Conservation (phyloP, 2,113 vertebrate species). For the Sphaerodactylus townsendi region DNA sequence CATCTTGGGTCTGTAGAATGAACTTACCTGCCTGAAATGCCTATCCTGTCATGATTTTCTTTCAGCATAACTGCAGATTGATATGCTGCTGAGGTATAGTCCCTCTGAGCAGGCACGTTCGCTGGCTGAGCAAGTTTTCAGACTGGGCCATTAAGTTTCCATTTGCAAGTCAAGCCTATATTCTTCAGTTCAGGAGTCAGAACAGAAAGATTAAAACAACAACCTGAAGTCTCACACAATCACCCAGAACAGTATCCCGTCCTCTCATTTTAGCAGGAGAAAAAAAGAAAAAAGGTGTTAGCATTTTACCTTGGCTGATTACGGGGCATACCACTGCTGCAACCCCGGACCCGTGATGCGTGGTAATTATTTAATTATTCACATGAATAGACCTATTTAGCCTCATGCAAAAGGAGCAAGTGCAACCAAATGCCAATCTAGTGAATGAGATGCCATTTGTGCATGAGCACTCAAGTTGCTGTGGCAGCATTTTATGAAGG, state of each 20-base stretch:
- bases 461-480: conserved; percentile 17
- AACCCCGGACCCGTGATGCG: neutral
- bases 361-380: conserved; percentile 35
- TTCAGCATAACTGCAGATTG: too few species aligned
- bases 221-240: neutral
- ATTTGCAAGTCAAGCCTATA: neutral
- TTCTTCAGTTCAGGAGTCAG: neutral
- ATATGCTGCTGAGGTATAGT: neutral
- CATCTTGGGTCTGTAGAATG: too few species aligned
- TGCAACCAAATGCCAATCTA: conserved; percentile 19
- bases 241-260: neutral
- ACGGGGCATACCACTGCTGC: neutral
- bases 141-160: conserved; percentile 4
- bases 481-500: conserved; percentile 44
- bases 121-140: neutral
- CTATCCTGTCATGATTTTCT: neutral
- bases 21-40: neutral
- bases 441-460: conserved; percentile 48
- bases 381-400: neutral
- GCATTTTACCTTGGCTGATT: neutral
- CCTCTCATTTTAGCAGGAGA: neutral
- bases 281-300: neutral
- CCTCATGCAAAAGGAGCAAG: conserved; percentile 36
- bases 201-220: neutral
- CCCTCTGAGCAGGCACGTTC: neutral